Evolutionary conservation across 2,888 invertebrate species (phyloP).

Genomic region (Drosophila macrospina): DNA sequence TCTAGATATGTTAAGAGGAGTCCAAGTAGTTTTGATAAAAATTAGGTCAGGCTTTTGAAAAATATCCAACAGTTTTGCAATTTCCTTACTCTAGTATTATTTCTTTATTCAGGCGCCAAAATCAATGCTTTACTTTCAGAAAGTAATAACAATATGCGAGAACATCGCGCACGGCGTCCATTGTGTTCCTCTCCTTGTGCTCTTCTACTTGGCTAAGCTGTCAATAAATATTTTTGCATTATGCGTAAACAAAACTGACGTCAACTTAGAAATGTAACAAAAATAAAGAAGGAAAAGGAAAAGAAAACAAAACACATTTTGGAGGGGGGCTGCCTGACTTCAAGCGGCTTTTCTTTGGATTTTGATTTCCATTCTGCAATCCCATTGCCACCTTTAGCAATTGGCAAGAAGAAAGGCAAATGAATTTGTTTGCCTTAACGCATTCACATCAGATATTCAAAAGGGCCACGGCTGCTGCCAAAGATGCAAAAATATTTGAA

Average conservation of each 20-base stretch:
- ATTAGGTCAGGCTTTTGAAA: too few species aligned
- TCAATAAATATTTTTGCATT: constrained; percentile 74
- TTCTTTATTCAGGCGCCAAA: not conserved
- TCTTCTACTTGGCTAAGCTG: constrained; percentile 50
- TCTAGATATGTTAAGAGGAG: too few species aligned
- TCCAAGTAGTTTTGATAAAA: too few species aligned
- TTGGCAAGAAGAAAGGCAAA: constrained; percentile 57
- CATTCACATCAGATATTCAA: constrained; percentile 49
- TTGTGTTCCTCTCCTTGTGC: constrained; percentile 22
- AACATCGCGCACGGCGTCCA: constrained; percentile 28
- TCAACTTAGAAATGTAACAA: constrained; percentile 44
- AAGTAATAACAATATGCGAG: constrained; percentile 34
- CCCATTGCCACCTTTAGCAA: constrained; percentile 8
- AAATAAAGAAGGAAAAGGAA: constrained; percentile 39
- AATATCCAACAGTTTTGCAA: too few species aligned
- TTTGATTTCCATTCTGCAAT: constrained; percentile 28
- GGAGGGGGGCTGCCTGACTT: constrained; percentile 43
- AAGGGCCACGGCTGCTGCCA: constrained; percentile 50
- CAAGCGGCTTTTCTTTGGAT: constrained; percentile 55
- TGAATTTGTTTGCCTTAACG: constrained; percentile 66
- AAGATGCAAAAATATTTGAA: constrained; percentile 74
- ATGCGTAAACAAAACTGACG: constrained; percentile 72
- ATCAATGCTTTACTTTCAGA: not conserved
- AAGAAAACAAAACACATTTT: constrained; percentile 54
- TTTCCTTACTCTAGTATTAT: not conserved